Evolutionary conservation across 92 coral and sea anemone species (phyloP).

Genomic region (Porites cylindrica): DNA sequence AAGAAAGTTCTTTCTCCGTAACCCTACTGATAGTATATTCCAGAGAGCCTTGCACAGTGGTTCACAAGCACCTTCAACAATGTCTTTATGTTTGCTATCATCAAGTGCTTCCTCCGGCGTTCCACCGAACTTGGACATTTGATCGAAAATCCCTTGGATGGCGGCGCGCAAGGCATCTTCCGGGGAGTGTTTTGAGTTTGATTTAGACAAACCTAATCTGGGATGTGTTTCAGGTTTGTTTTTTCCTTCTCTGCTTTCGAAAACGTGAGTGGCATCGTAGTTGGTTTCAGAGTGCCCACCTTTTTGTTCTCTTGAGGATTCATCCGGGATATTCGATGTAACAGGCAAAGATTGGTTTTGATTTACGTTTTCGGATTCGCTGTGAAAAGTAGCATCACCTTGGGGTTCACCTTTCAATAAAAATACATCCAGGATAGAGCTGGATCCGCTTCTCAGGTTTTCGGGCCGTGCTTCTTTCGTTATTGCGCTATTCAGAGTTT

Average conservation of each 20-base stretch:
- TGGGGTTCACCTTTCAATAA: not conserved
- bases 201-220: not conserved
- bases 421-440: not conserved
- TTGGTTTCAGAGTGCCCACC: not conserved
- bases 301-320: not conserved
- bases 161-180: not conserved
- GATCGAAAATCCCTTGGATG: slow-evolving; percentile 20
- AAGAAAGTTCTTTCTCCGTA: slow-evolving; percentile 17
- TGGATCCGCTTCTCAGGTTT: not conserved
- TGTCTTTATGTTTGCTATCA: slow-evolving; percentile 9
- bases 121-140: not conserved
- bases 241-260: not conserved
- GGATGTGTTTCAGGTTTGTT: not conserved
- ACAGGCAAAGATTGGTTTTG: not conserved
- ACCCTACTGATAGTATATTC: slow-evolving; percentile 30
- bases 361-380: not conserved
- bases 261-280: not conserved
- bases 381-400: not conserved
- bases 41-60: slow-evolving; percentile 38
- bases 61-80: slow-evolving; percentile 2
- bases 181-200: not conserved
- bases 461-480: not conserved
- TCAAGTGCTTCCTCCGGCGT: slow-evolving; percentile 12
- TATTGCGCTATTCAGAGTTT: not conserved
- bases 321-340: not conserved